Base-by-base conservation (phyloP, 2,888 invertebrate species). In the Diachrysia chrysitis region DNA sequence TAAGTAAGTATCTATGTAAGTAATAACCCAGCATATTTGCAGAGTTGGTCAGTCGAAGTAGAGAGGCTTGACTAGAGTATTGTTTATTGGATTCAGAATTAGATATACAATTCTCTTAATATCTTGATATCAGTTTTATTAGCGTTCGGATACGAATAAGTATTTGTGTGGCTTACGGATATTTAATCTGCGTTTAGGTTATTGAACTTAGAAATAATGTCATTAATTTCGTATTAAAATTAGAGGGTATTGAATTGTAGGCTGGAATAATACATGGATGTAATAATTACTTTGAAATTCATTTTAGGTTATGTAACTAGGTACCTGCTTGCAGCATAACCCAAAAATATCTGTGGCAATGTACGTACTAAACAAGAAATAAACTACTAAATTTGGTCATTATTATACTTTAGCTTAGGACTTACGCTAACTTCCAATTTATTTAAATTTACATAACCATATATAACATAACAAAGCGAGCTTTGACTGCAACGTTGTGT, bases 11-110 rank as follows among this genome's bases (percentile, higher is more conserved):
- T 12, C 48, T 51, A 51, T 51, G 10, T 51, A 19, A 19, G 19
- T 51, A 21, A 51, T 51, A 51, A 51, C 48, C 21, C 5, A 42
- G 21, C 48, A 51, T 51, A 51, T 51, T 51, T 51, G 21, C 48
- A 19, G 19, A 51, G 48, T 51, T 51, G 48, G 48, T 51, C 48
- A 51, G 19, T 14, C 19, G 48, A 21, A 12, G 48, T 21, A 21
- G 21, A 12, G 48, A 51, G 19, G 19, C 48, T 51, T 21, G 48
- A 51, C 12, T 51, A 12, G 21, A 51, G 48, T 51, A 51, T 51
- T 51, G 21, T 51, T 51, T 51, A 51, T 51, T 51, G 48, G 48
- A 51, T 51, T 51, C 48, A 19, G 48, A 19, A 21, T 51, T 51
- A 51, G 48, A 21, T 51, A 21, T 51, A 51, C 48, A 12, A 51